Evolutionary conservation across 2,888 invertebrate species (phyloP).

Genomic region (Lacanobia oleracea): DNA sequence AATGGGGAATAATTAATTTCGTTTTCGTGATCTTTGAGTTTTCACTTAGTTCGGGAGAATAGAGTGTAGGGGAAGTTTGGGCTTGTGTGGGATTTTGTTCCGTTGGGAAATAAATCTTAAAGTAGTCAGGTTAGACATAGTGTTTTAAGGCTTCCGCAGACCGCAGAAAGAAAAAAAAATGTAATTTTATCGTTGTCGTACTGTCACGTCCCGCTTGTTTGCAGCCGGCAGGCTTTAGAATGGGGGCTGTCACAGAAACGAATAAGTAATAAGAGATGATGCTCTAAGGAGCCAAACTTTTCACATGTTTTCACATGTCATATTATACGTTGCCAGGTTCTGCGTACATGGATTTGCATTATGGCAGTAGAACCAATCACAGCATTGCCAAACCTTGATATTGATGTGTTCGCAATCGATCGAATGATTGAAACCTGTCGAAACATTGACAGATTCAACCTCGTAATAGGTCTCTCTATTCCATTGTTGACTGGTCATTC

Average conservation of each 20-base stretch:
- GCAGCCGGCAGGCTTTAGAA: not conserved
- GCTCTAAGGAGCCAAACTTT: not conserved
- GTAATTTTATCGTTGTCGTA: not conserved
- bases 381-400: no score
- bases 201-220: not conserved
- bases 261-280: not conserved
- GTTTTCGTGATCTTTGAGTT: conserved; percentile 28
- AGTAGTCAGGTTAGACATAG: not conserved
- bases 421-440: conserved; percentile 8
- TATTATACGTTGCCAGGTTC: not conserved
- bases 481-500: conserved; percentile 4
- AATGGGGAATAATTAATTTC: conserved; percentile 46
- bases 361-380: not conserved
- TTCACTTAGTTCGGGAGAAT: conserved; percentile 5
- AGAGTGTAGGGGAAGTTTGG: not conserved
- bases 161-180: no score
- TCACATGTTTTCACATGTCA: not conserved
- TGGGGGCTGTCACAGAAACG: not conserved
- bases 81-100: conserved; percentile 3
- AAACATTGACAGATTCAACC: conserved; percentile 14
- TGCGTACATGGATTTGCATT: not conserved
- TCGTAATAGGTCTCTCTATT: not conserved
- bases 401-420: conserved; percentile 19
- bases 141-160: no score
- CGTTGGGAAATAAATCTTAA: not conserved